These are phyloP conservation scores for Brachionus rotundiformis DNA, from an alignment of 1,140 invertebrate genomes.

Conservation along the genomic window DNA sequence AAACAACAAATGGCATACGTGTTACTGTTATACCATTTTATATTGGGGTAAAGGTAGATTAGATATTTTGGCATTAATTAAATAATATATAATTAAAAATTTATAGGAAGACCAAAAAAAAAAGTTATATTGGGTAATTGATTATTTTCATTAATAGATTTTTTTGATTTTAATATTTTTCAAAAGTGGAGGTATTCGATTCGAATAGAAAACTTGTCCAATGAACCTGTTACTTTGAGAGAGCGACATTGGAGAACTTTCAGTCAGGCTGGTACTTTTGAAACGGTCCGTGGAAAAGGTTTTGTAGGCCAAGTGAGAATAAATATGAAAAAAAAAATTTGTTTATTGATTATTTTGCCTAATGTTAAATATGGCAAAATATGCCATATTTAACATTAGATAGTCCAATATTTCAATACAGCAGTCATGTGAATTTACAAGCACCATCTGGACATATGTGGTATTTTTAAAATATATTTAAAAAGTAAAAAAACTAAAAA, in stretches of 20 bases:
- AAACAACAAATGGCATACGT: slow-evolving; percentile 90
- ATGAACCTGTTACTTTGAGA: slow-evolving; percentile 80
- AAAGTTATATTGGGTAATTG: slow-evolving; percentile 58
- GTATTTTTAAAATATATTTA: slow-evolving; percentile 61
- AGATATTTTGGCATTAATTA: no score
- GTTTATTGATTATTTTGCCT: no score
- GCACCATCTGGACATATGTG: slow-evolving; percentile 98
- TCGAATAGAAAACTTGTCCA: slow-evolving; percentile 85
- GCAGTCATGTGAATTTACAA: slow-evolving; percentile 90
- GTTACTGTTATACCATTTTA: slow-evolving; percentile 97
- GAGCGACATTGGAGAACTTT: slow-evolving; percentile 96
- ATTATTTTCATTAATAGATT: slow-evolving; percentile 49
- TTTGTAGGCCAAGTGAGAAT: slow-evolving; percentile 78
- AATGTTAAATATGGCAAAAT: neutral
- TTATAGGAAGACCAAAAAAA: slow-evolving; percentile 59
- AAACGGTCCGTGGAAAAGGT: slow-evolving; percentile 87
- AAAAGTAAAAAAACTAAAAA: neutral
- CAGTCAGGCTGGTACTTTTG: slow-evolving; percentile 86
- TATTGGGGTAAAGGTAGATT: slow-evolving; percentile 77
- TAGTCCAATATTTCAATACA: slow-evolving; percentile 93
- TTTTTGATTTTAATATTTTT: slow-evolving; percentile 50
- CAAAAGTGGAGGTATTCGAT: slow-evolving; percentile 79
- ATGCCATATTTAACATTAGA: slow-evolving; percentile 77
- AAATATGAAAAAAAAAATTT: neutral
- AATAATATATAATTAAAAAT: no score